Base-by-base conservation (phyloP, 2,888 invertebrate genomes). In the Acanthosepion esculentum region DNA sequence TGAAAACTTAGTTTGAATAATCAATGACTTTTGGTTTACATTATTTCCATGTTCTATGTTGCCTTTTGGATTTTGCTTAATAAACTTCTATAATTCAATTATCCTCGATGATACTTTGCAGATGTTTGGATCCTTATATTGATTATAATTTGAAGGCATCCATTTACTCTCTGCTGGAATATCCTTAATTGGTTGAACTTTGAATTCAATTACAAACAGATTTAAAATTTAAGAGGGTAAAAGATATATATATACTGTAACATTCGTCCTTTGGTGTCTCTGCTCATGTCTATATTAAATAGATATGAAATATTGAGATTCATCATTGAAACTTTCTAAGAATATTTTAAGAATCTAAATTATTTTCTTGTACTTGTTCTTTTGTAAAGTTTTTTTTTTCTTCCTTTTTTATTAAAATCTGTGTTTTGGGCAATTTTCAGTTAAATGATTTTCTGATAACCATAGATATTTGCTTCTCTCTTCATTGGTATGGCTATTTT, bases 111-210 rank as follows among this genome's bases (percentile, higher is more conserved):
- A 78, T n/a, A 78, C n/a, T n/a, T 29, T 64, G 78, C n/a, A n/a
- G 10, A 78, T 78, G n/a, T 78, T 78, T 78, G 8, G n/a, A n/a
- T n/a, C 29, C 78, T 78, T 78, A n/a, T 78, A 78, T 78, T 78
- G 78, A 78, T 78, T 78, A 78, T 78, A 78, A 78, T 78, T 78
- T 78, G 78, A 78, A 78, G 78, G 78, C 10, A 78, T 78, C n/a
- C 10, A 78, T 78, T 78, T 64, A 18, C 23, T 5, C 59, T 59
- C 20, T 59, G 23, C 5, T 78, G 78, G n/a, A 78, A 78, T 78
- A 78, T 78, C 78, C n/a, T n/a, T 78, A 78, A 78, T 78, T 78
- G n/a, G 78, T 78, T 78, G 78, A 78, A 78, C 78, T 78, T 78
- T 3, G 29, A 78, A 78, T n/a, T 29, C n/a, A 78, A 12, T 78